Evolutionary conservation across 2,888 invertebrate genomes (phyloP).

Genomic region (Melanophora roralis): DNA sequence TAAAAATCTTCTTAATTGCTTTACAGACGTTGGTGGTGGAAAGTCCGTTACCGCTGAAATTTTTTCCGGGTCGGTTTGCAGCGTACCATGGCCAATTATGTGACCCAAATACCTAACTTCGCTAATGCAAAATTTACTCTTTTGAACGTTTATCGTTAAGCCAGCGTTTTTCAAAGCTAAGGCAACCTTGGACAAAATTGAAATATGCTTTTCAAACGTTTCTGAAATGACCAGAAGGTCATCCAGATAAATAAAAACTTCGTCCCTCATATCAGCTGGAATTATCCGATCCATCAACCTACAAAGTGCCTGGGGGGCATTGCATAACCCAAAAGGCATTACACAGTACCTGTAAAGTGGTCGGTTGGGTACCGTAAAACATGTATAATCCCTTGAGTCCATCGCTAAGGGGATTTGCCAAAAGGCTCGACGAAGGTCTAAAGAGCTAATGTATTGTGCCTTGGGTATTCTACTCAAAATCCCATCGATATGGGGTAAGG

Average conservation of each 20-base stretch:
- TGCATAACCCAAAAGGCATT: conserved; percentile 25
- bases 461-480: neutral
- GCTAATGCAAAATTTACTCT: no score
- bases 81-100: no score
- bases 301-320: neutral
- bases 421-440: conserved; percentile 18
- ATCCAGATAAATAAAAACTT: conserved; percentile 10
- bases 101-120: no score
- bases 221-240: no score
- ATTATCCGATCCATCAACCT: conserved; percentile 25
- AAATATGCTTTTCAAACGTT: no score
- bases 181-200: no score
- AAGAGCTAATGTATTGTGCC: neutral
- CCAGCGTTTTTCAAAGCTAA: no score
- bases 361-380: conserved; percentile 21
- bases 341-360: conserved; percentile 31
- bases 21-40: neutral
- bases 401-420: conserved; percentile 2
- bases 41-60: no score
- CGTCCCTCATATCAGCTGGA: neutral
- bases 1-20: conserved; percentile 16
- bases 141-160: no score
- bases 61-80: no score
- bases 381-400: conserved; percentile 18
- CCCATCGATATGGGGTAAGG: neutral